These are phyloP conservation scores for Dissostichus mawsoni DNA, from an alignment of 2,113 vertebrate genomes.

Conservation along the genomic window DNA sequence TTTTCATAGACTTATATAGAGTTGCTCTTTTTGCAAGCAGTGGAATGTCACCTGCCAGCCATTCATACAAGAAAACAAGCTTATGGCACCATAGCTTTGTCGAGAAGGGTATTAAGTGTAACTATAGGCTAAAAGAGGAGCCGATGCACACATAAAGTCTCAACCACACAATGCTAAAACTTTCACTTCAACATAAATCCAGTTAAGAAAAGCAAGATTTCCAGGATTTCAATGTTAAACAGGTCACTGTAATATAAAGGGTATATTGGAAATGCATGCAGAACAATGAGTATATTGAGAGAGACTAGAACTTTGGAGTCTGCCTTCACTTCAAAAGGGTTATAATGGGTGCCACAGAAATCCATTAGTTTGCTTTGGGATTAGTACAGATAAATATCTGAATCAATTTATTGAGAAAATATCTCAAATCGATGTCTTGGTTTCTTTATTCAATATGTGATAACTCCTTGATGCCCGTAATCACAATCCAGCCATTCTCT, in stretches of 20 bases:
- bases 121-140: too few relatives aligned
- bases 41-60: too few relatives aligned
- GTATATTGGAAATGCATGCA: background rate
- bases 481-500: background rate
- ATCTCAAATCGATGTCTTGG: background rate
- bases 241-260: background rate
- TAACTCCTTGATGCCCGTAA: background rate
- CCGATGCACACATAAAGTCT: too few relatives aligned
- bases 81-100: too few relatives aligned
- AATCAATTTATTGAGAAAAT: background rate
- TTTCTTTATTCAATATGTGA: background rate
- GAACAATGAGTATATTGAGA: background rate
- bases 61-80: too few relatives aligned
- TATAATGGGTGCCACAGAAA: background rate
- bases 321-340: background rate
- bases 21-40: too few relatives aligned
- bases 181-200: too few relatives aligned
- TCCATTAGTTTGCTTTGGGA: background rate
- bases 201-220: background rate
- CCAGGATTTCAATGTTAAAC: background rate
- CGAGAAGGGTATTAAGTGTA: too few relatives aligned
- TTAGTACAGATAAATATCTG: too few relatives aligned
- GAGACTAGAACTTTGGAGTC: background rate
- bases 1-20: too few relatives aligned
- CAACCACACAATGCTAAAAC: too few relatives aligned